These are phyloP conservation scores for Poeciliopsis retropinna DNA, from an alignment of 2,113 vertebrate genomes.

Conservation along the genomic window DNA sequence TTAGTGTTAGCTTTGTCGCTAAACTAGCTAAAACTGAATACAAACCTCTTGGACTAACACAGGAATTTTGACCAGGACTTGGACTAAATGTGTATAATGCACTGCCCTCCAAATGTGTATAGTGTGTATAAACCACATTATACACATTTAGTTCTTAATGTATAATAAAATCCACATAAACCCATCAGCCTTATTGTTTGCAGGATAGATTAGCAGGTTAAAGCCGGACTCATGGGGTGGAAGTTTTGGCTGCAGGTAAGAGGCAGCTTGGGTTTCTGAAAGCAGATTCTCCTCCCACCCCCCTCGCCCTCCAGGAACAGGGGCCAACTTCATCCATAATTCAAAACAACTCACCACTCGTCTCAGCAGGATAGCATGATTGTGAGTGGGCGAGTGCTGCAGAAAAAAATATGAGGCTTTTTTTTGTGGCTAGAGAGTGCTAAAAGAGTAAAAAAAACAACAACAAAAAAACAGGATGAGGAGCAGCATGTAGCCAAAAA, in stretches of 20 bases:
- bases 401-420: slow-evolving; percentile 60
- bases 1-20: neutral
- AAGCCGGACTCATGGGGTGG: slow-evolving; percentile 41
- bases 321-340: slow-evolving; percentile 81
- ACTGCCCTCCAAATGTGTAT: too few species aligned
- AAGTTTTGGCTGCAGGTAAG: slow-evolving; percentile 65
- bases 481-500: neutral
- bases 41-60: neutral
- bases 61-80: neutral
- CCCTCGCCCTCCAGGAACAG: slow-evolving; percentile 77
- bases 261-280: slow-evolving; percentile 81
- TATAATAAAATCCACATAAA: neutral
- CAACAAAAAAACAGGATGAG: neutral
- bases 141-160: neutral
- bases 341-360: slow-evolving; percentile 74
- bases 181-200: slow-evolving; percentile 7
- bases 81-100: neutral
- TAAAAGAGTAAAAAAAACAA: slow-evolving; percentile 6
- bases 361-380: slow-evolving; percentile 44
- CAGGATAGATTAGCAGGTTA: slow-evolving; percentile 50
- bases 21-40: neutral
- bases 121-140: too few species aligned
- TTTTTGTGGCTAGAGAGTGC: slow-evolving; percentile 52
- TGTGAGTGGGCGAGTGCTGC: slow-evolving; percentile 56
- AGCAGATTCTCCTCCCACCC: slow-evolving; percentile 75